Base-by-base conservation (phyloP, 2,888 invertebrate genomes). In the Rhopalosiphum nymphaeae region DNA sequence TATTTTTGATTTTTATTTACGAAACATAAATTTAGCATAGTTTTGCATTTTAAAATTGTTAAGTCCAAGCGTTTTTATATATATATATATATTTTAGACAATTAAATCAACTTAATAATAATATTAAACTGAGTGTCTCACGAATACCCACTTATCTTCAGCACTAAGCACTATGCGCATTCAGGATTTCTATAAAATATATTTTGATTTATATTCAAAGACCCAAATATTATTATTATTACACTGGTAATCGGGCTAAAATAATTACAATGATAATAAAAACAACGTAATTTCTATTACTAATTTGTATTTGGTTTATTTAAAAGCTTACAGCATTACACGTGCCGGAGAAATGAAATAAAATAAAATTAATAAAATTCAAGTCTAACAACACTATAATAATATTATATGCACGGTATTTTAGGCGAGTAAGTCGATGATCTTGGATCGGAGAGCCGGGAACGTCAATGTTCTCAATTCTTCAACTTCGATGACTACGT, bases 401-500 rank as follows among this genome's bases (percentile, higher is more conserved):
- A 21, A 78, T 78, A 78, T 36, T 78, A 78, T 36, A 36, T 78
- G 78, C 46, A 86, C 36, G 10, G 21, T 67, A 36, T 86, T 53
- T 78, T 7, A 93, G 29, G 90, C 90, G 9, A 94, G 90, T 11
- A 61, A 49, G 36, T 56, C 44, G 29, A 86, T 86, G 29, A 94
- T 86, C 53, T 90, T 86, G 36, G 86, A 49, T 9, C 61, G 90
- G 21, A 94, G 86, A 42, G 25, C 49, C 7, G 90, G 85, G 85
- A 94, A 94, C 3, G 93, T 89, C 61, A 94, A 21, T 49, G 26
- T 61, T 91, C 93, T 94, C 13, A 94, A 42, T 67, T 94, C 85
- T 61, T 90, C 90, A 5, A 94, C 21, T 4, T 61, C 57, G 11
- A 94, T 5, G 0, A 42, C 42, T 42, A 29, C 29, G 49, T 86